A percentile compares a stretch with the other conserved stretches of the same genome.
Conservation (phyloP, 2,113 vertebrate species). For the Cryptotis parvus region DNA sequence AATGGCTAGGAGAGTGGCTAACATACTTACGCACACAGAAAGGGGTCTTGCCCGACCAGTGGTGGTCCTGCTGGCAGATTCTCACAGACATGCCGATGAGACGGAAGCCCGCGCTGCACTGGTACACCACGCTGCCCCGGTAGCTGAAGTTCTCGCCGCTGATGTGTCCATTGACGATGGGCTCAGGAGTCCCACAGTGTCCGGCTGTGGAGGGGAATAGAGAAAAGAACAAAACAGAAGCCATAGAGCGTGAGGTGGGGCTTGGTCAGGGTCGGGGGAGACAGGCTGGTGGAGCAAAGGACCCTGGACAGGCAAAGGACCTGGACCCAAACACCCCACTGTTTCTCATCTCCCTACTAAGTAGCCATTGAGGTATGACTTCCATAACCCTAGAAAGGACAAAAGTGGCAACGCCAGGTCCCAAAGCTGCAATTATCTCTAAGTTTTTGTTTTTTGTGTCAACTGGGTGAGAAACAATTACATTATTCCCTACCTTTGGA, state of each 20-base stretch:
- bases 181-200: slow-evolving; percentile 95
- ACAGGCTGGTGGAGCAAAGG: background rate
- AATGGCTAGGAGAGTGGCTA: slow-evolving; percentile 35
- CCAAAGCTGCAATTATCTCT: background rate
- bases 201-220: slow-evolving; percentile 87
- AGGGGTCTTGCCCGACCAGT: slow-evolving; percentile 96
- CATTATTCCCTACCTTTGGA: background rate
- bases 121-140: slow-evolving; percentile 97
- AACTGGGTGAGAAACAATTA: background rate
- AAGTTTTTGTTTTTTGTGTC: background rate
- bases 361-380: background rate
- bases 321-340: background rate
- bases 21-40: slow-evolving; percentile 97
- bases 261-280: background rate
- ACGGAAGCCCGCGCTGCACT: slow-evolving; percentile 96
- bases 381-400: background rate
- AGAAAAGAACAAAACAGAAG: background rate
- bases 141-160: slow-evolving; percentile 98
- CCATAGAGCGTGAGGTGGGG: background rate
- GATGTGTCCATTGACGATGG: slow-evolving; percentile 97
- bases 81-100: slow-evolving; percentile 97
- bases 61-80: slow-evolving; percentile 98
- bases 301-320: background rate
- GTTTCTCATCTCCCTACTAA: background rate
- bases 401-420: background rate